Conservation (phyloP, 2,888 invertebrate genomes). For the Ramazzottius varieornatus region DNA sequence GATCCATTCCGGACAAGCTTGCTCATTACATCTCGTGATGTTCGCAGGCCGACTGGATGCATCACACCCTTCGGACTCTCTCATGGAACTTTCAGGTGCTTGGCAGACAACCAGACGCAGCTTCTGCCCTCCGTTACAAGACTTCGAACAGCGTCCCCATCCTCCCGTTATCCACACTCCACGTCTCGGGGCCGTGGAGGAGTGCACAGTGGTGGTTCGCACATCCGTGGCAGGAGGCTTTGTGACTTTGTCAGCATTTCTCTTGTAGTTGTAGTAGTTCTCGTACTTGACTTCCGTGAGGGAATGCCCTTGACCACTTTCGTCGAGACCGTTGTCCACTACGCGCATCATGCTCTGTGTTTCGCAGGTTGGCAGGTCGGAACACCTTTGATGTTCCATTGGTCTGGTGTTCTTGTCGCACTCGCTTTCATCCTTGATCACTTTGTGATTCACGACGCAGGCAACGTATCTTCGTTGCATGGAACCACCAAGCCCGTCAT, state of each 20-base stretch:
- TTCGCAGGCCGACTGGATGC: background rate
- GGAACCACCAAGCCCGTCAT: background rate
- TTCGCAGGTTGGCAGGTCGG: background rate
- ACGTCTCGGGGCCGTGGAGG: background rate
- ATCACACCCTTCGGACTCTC: background rate
- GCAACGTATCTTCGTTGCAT: slow-evolving; percentile 1
- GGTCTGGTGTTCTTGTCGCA: background rate
- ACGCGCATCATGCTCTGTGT: background rate
- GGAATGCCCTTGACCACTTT: background rate
- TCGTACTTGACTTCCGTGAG: background rate
- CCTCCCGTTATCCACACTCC: background rate
- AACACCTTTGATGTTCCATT: background rate
- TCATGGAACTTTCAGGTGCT: background rate
- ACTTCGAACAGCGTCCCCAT: background rate
- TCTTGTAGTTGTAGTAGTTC: background rate
- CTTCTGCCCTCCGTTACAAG: background rate
- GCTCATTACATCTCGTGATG: background rate
- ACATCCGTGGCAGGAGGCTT: background rate
- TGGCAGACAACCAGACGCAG: background rate
- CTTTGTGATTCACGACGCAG: background rate
- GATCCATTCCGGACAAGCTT: background rate
- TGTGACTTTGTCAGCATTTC: background rate
- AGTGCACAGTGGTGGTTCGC: background rate
- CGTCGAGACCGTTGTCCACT: background rate
- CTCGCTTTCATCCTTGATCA: background rate